These are phyloP conservation scores for Lepidurus arcticus DNA, from an alignment of 1,140 invertebrate genomes.

Conservation along the genomic window DNA sequence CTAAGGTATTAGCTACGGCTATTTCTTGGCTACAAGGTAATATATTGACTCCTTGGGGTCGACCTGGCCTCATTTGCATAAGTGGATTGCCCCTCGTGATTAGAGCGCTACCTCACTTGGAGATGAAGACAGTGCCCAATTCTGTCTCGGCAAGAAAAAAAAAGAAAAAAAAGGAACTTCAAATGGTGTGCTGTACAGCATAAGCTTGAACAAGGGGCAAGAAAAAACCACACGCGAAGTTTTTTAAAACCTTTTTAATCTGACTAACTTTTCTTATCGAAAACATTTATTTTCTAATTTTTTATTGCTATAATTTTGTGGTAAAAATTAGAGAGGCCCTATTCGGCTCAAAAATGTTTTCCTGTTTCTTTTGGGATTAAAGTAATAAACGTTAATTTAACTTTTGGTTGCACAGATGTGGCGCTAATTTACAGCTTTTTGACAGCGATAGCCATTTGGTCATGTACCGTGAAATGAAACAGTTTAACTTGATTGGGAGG, in stretches of 20 bases:
- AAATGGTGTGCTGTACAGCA: no score
- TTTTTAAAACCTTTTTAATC: no score
- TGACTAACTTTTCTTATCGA: no score
- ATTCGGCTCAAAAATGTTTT: no score
- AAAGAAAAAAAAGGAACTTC: no score
- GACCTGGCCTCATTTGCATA: slow-evolving; percentile 18
- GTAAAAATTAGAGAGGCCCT: no score
- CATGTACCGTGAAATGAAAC: slow-evolving; percentile 13
- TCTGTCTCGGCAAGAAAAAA: no score
- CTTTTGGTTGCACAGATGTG: not conserved
- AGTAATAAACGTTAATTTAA: not conserved
- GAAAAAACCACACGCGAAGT: no score
- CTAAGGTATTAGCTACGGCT: not conserved
- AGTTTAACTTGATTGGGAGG: slow-evolving; percentile 13
- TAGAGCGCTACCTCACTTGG: slow-evolving; percentile 12
- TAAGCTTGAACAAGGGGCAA: no score
- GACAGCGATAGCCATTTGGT: slow-evolving; percentile 8
- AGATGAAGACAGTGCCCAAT: not conserved
- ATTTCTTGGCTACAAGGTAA: not conserved
- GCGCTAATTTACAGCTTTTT: not conserved
- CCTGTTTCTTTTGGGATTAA: no score
- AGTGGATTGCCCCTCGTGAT: slow-evolving; percentile 11
- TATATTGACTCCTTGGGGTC: slow-evolving; percentile 9
- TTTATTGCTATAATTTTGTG: no score
- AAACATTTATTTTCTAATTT: no score